Evolutionary conservation across 1,140 invertebrate genomes (phyloP).

Genomic region (Brachionus sp.): DNA sequence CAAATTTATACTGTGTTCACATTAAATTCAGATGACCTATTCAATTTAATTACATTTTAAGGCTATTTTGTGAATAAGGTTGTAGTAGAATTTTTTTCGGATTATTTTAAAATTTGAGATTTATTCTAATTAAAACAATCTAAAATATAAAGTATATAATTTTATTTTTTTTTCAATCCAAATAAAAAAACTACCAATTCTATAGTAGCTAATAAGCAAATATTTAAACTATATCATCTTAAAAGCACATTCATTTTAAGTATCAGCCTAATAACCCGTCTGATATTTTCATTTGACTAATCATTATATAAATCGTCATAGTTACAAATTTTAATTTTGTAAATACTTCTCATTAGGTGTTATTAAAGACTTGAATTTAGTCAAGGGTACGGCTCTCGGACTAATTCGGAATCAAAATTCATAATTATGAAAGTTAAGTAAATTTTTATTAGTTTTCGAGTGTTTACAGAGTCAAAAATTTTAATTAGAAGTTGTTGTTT

Average conservation of each 20-base stretch:
- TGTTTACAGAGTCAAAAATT: not conserved
- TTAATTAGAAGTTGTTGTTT: not conserved
- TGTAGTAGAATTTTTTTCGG: too few species aligned
- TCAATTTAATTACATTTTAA: too few species aligned
- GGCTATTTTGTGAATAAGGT: too few species aligned
- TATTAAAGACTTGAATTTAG: not conserved
- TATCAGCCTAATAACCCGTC: not conserved
- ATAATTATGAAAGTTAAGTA: not conserved
- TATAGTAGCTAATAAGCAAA: too few species aligned
- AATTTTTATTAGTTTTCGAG: not conserved
- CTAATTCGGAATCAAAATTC: slow-evolving; percentile 3
- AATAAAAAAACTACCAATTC: too few species aligned
- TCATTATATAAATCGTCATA: slow-evolving; percentile 22
- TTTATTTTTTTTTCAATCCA: too few species aligned
- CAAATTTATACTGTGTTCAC: too few species aligned
- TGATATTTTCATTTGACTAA: not conserved
- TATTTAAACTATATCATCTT: not conserved
- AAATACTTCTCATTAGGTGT: not conserved
- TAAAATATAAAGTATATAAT: too few species aligned
- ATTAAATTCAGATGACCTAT: too few species aligned
- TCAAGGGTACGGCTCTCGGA: slow-evolving; percentile 4
- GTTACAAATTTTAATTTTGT: slow-evolving; percentile 6
- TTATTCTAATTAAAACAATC: too few species aligned
- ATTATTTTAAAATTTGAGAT: too few species aligned
- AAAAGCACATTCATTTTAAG: not conserved